A percentile compares a stretch with the other conserved stretches of the same genome.
Evolutionary conservation across 2,797 vertebrate genomes (phyloP).

Genomic region (Parauchenoglanis punctatus): DNA sequence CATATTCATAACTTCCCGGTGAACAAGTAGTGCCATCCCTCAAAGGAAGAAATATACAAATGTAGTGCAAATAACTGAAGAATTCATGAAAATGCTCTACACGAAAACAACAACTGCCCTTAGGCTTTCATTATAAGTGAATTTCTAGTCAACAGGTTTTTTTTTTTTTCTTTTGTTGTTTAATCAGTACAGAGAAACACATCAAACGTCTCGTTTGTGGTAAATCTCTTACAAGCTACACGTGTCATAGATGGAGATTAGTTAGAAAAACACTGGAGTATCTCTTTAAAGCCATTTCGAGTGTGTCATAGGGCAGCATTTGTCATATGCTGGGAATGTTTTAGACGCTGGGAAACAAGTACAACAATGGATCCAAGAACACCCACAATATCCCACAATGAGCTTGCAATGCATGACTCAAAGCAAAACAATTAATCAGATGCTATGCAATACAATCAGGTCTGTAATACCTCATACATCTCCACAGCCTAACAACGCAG

Average conservation of each 20-base stretch:
- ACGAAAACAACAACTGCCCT: neutral
- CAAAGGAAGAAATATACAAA: neutral
- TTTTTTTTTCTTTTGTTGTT: neutral
- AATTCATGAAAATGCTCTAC: slow-evolving; percentile 16
- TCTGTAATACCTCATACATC: slow-evolving; percentile 37
- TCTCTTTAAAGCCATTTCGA: slow-evolving; percentile 15
- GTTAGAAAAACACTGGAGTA: slow-evolving; percentile 3
- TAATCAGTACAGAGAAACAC: neutral
- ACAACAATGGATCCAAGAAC: slow-evolving; percentile 50
- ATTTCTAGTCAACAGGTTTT: slow-evolving; percentile 1
- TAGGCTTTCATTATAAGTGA: slow-evolving; percentile 16
- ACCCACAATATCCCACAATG: slow-evolving; percentile 36
- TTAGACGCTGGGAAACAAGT: slow-evolving; percentile 41
- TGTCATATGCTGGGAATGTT: slow-evolving; percentile 50
- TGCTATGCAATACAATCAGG: slow-evolving; percentile 40
- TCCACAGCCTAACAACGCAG: slow-evolving; percentile 39
- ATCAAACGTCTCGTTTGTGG: neutral
- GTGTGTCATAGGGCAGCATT: slow-evolving; percentile 41
- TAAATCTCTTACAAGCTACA: neutral
- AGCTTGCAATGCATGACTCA: slow-evolving; percentile 27
- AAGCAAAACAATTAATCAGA: slow-evolving; percentile 51
- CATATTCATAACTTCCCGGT: neutral
- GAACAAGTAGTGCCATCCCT: neutral
- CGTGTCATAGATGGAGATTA: neutral
- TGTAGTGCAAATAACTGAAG: neutral